A percentile compares a stretch with the other conserved stretches of the same genome.
These are phyloP conservation scores for Lasioglossum malachurum DNA, from an alignment of 2,888 invertebrate genomes.

Conservation along the genomic window DNA sequence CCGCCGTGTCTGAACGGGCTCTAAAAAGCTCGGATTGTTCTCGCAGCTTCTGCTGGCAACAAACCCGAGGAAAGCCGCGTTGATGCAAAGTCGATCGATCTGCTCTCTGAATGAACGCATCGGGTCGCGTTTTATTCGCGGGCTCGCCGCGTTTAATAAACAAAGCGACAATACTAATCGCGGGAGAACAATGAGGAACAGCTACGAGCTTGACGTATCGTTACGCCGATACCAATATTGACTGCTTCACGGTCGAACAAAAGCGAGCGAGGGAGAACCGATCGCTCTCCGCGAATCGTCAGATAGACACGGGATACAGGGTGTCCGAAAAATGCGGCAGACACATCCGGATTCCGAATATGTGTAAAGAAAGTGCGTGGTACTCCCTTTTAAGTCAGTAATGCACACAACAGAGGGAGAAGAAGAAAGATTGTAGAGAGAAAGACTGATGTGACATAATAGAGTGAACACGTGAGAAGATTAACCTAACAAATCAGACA, in stretches of 20 bases:
- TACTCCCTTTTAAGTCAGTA: too few relatives aligned
- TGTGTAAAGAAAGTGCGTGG: too few relatives aligned
- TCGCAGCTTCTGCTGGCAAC: not conserved
- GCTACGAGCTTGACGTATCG: not conserved
- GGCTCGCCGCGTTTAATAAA: not conserved
- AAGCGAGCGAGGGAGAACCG: not conserved
- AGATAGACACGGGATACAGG: not conserved
- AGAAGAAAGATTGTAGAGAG: too few relatives aligned
- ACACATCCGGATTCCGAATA: not conserved
- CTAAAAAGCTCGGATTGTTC: not conserved
- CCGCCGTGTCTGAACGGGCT: too few relatives aligned
- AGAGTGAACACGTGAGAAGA: too few relatives aligned
- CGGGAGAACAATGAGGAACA: not conserved
- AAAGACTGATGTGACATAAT: too few relatives aligned
- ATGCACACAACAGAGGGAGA: too few relatives aligned
- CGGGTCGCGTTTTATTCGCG: not conserved
- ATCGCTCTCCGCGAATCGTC: not conserved
- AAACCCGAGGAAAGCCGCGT: not conserved
- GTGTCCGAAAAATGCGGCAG: not conserved
- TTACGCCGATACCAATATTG: not conserved
- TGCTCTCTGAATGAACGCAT: not conserved
- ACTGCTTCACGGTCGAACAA: not conserved
- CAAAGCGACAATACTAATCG: constrained; percentile 1
- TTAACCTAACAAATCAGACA: too few relatives aligned
- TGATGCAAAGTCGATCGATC: not conserved